Evolutionary conservation across 92 coral and sea anemone species (phyloP).

Genomic region (Ricordea florida): DNA sequence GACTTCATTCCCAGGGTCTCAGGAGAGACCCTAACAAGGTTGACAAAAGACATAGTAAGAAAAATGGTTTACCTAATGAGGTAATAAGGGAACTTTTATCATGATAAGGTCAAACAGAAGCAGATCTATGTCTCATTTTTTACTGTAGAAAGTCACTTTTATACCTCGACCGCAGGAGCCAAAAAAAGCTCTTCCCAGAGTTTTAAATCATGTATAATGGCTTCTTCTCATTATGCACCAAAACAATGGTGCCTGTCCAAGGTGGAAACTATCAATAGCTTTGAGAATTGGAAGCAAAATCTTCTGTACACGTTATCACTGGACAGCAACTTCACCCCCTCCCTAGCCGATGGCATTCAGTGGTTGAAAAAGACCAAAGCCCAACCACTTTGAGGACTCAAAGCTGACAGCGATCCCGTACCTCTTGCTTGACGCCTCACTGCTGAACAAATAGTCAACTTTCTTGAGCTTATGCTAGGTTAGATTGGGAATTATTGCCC

Average conservation of each 20-base stretch:
- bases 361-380: conserved; percentile 51
- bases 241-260: conserved; percentile 54
- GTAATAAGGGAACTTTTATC: too few relatives aligned
- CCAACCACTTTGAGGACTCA: conserved; percentile 46
- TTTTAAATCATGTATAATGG: conserved; percentile 19
- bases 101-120: too few relatives aligned
- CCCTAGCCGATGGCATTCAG: conserved; percentile 24
- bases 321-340: conserved; percentile 61
- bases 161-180: too few relatives aligned
- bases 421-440: conserved; percentile 47
- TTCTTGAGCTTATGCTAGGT: conserved; percentile 64
- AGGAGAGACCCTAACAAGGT: too few relatives aligned
- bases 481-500: conserved; percentile 76
- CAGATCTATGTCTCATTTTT: too few relatives aligned
- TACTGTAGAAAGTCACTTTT: too few relatives aligned
- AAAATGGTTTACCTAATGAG: too few relatives aligned
- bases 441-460: conserved; percentile 53
- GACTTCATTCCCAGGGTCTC: too few relatives aligned
- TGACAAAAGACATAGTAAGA: too few relatives aligned
- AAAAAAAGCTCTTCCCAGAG: not conserved
- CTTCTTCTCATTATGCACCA: conserved; percentile 45
- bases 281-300: conserved; percentile 71
- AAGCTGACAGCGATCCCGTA: conserved; percentile 40
- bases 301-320: conserved; percentile 54
- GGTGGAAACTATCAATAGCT: conserved; percentile 44